These are phyloP conservation scores for Tetropium fuscum DNA, from an alignment of 2,888 invertebrate species.

Conservation along the genomic window DNA sequence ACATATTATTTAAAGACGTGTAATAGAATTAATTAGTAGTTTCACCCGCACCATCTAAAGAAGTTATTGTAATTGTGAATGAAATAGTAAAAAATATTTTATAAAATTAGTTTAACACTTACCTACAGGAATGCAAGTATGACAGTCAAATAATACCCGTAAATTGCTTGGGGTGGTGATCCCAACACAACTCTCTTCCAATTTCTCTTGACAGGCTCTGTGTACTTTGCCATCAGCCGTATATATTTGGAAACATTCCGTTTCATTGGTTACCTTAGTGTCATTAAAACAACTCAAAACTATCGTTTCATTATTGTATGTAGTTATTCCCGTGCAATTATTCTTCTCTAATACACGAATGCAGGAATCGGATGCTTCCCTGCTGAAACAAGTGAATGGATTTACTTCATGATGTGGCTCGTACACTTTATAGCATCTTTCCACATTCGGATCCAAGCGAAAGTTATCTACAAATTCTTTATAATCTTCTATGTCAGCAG, in stretches of 20 bases:
- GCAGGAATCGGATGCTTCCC: not conserved
- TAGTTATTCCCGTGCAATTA: constrained; percentile 3
- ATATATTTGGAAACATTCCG: not conserved
- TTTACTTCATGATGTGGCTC: not conserved
- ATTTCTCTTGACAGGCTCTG: not conserved
- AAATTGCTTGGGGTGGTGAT: constrained; percentile 4
- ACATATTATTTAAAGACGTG: too few species aligned
- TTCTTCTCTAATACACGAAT: not conserved
- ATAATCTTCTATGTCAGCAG: not conserved
- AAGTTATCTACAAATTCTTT: not conserved
- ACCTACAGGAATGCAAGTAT: too few species aligned
- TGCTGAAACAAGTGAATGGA: not conserved
- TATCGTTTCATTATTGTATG: constrained; percentile 4
- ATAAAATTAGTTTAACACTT: too few species aligned
- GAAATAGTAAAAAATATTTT: too few species aligned
- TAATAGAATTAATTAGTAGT: too few species aligned
- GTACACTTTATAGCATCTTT: constrained; percentile 7
- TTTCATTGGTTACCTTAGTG: not conserved
- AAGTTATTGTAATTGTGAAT: too few species aligned
- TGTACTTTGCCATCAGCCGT: not conserved
- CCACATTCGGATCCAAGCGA: not conserved
- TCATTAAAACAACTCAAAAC: not conserved
- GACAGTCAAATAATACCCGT: not conserved
- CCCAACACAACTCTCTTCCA: constrained; percentile 4
- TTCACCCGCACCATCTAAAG: too few species aligned